Evolutionary conservation across 1,140 invertebrate species (phyloP).

Genomic region (Drosophila pseudoananassae): DNA sequence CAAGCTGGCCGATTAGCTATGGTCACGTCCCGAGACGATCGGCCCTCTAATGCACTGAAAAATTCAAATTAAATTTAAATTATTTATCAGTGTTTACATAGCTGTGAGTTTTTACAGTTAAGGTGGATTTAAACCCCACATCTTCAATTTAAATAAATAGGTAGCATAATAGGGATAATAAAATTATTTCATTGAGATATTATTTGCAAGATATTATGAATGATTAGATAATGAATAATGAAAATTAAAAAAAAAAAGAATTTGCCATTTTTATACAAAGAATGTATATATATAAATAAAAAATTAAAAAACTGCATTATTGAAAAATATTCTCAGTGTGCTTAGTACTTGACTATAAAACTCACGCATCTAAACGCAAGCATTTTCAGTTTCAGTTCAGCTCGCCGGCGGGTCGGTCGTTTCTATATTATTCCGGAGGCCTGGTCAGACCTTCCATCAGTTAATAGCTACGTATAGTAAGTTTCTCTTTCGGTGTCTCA

Average conservation of each 20-base stretch:
- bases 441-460: constrained; percentile 8
- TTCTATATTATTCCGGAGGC: constrained; percentile 15
- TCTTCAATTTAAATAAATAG: no score
- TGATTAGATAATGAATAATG: no score
- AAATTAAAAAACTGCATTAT: background rate
- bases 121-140: no score
- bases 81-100: background rate
- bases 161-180: no score
- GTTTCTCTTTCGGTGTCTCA: constrained; percentile 13
- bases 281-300: background rate
- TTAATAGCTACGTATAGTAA: constrained; percentile 20
- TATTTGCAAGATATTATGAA: no score
- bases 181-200: no score
- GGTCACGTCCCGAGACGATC: constrained; percentile 38
- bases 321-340: constrained; percentile 3
- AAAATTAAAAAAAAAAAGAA: no score
- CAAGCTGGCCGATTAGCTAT: constrained; percentile 27
- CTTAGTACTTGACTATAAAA: constrained; percentile 56
- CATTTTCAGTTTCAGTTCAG: constrained; percentile 68
- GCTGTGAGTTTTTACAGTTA: no score
- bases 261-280: no score
- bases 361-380: constrained; percentile 46
- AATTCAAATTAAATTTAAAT: background rate
- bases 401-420: constrained; percentile 51
- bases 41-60: background rate